A percentile compares a stretch with the other conserved stretches of the same genome.
These are phyloP conservation scores for Rhinophrynus dorsalis DNA, from an alignment of 2,797 vertebrate species.

Conservation along the genomic window DNA sequence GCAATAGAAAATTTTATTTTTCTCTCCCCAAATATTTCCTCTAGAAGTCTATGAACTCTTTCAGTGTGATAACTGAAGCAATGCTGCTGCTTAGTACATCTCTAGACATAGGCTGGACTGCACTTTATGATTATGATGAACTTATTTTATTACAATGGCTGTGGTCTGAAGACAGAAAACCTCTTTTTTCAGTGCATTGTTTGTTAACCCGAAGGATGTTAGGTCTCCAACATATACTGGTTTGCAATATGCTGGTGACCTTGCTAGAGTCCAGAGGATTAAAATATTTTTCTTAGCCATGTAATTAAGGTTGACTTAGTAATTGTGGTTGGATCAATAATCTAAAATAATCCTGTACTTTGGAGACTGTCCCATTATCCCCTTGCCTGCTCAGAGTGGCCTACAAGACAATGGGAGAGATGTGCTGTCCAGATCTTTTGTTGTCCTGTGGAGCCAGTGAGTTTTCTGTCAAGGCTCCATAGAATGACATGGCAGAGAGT, in stretches of 20 bases:
- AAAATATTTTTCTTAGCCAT: background rate
- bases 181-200: constrained; percentile 65
- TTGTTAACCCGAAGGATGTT: too few relatives aligned
- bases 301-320: background rate
- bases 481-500: too few relatives aligned
- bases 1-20: constrained; percentile 45
- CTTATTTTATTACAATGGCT: constrained; percentile 36
- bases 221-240: too few relatives aligned
- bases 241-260: too few relatives aligned
- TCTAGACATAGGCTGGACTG: constrained; percentile 61
- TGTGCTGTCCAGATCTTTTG: background rate
- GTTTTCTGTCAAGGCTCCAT: too few relatives aligned
- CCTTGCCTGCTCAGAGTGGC: too few relatives aligned
- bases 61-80: background rate
- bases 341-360: background rate
- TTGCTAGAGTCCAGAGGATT: too few relatives aligned
- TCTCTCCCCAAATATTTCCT: constrained; percentile 51
- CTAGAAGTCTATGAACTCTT: constrained; percentile 32
- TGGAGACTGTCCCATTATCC: background rate
- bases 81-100: constrained; percentile 36
- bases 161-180: constrained; percentile 25
- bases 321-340: background rate
- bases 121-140: constrained; percentile 61
- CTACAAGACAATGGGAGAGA: background rate
- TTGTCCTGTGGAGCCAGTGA: too few relatives aligned